Evolutionary conservation across 2,888 invertebrate genomes (phyloP).

Genomic region (Apomyelois bistriatella): DNA sequence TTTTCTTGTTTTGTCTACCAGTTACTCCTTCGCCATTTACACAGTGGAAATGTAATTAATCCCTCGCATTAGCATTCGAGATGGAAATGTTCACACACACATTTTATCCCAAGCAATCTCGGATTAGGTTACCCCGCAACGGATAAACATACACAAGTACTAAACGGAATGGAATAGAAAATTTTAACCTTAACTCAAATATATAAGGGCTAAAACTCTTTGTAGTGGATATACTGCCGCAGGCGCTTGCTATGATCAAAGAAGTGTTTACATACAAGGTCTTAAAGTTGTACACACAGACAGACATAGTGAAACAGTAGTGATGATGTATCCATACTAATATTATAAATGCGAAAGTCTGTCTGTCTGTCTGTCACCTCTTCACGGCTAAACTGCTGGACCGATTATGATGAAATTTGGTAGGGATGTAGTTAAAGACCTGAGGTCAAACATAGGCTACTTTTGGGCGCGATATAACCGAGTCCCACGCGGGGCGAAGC

Average conservation of each 20-base stretch:
- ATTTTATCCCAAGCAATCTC: slow-evolving; percentile 37
- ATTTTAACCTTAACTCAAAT: background rate
- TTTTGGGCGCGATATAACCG: too few relatives aligned
- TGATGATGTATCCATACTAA: background rate
- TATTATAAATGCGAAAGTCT: too few relatives aligned
- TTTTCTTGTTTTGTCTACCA: too few relatives aligned
- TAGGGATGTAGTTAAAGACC: too few relatives aligned
- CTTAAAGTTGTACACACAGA: slow-evolving; percentile 20
- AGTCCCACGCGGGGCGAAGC: too few relatives aligned
- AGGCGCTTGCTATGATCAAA: slow-evolving; percentile 36
- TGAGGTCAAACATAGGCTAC: too few relatives aligned
- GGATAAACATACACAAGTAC: slow-evolving; percentile 17
- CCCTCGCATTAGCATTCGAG: slow-evolving; percentile 15
- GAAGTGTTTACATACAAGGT: slow-evolving; percentile 16
- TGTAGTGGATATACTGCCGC: slow-evolving; percentile 9
- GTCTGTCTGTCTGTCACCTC: too few relatives aligned
- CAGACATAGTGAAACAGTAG: background rate
- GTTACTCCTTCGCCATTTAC: background rate
- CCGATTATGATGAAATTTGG: too few relatives aligned
- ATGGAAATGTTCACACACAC: slow-evolving; percentile 27
- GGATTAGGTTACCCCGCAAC: slow-evolving; percentile 31
- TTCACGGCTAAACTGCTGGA: too few relatives aligned
- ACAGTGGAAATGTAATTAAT: background rate
- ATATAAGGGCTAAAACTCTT: background rate
- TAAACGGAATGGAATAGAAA: background rate